A percentile compares a stretch with the other conserved stretches of the same genome.
Conservation (phyloP, 2,888 invertebrate species). For the Eristalinus sepulchralis region DNA sequence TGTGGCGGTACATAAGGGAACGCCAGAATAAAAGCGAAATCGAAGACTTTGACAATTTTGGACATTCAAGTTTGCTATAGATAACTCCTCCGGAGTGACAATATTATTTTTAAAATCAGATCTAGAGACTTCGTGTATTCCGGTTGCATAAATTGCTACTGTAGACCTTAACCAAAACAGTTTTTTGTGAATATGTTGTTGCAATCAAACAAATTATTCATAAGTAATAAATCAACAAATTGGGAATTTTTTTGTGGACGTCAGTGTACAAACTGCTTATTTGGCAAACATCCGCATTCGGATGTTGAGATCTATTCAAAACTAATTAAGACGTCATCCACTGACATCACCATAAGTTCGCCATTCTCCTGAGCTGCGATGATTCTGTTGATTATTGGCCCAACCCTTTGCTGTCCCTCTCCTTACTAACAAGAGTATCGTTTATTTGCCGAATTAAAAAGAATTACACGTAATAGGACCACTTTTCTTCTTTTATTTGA, state of each 20-base stretch:
- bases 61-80: no score
- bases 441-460: not conserved
- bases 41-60: no score
- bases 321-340: constrained; percentile 57
- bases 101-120: no score
- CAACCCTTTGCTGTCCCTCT: not conserved
- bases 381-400: constrained; percentile 28
- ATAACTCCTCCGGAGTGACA: no score
- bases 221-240: no score
- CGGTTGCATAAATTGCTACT: no score
- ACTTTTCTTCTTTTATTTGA: no score
- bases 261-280: constrained; percentile 19
- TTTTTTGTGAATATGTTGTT: no score
- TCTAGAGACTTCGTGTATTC: no score
- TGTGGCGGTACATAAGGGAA: not conserved
- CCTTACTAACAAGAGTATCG: not conserved
- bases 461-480: not conserved
- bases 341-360: constrained; percentile 39
- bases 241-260: not conserved
- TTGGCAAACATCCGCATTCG: constrained; percentile 48
- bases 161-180: no score
- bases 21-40: no score
- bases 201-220: no score
- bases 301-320: constrained; percentile 42
- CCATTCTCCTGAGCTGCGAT: not conserved